Conservation (phyloP, 2,113 vertebrate species). For the Pomatorhinus ruficollis region DNA sequence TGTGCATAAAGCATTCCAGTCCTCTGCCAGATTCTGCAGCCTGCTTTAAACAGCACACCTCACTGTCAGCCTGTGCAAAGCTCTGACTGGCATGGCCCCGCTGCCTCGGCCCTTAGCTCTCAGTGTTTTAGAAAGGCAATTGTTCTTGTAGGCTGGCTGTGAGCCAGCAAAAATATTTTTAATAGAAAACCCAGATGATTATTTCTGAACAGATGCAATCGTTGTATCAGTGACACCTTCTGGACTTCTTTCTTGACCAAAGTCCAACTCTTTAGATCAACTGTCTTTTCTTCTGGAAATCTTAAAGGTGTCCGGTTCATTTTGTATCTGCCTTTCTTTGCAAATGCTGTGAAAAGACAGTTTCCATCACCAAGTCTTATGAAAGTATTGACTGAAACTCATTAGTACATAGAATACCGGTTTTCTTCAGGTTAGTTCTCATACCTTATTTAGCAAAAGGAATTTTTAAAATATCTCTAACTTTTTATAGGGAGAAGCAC, state of each 20-base stretch:
- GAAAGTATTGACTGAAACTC: not conserved
- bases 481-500: not conserved
- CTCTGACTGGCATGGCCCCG: not conserved
- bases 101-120: not conserved
- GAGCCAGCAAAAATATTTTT: not conserved
- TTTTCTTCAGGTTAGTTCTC: not conserved
- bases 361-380: not conserved
- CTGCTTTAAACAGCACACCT: not conserved
- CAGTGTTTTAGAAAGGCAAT: not conserved
- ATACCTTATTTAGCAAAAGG: not conserved
- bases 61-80: not conserved
- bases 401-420: not conserved
- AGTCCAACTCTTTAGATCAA: not conserved
- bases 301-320: not conserved
- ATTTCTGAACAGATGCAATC: not conserved
- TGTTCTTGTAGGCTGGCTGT: not conserved
- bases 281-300: not conserved
- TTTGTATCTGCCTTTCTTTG: not conserved
- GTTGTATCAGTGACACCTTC: fast-evolving
- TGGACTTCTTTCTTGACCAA: not conserved
- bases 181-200: not conserved
- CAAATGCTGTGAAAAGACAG: not conserved
- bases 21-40: not conserved
- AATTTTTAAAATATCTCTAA: not conserved
- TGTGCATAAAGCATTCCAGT: not conserved